These are phyloP conservation scores for Cephus runcator DNA, from an alignment of 2,888 invertebrate genomes.

Conservation along the genomic window DNA sequence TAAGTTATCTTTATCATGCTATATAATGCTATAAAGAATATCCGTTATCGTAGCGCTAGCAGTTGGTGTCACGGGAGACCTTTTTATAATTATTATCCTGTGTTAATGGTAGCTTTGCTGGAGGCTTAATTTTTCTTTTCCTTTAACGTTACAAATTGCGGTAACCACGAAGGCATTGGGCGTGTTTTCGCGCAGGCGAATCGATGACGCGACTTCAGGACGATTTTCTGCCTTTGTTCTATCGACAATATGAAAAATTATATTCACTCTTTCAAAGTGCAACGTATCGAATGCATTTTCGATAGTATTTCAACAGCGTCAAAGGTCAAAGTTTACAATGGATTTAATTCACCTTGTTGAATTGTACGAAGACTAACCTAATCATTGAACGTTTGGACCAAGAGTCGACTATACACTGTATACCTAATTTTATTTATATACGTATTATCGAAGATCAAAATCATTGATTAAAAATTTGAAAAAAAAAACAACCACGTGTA, in stretches of 20 bases:
- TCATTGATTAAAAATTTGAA: too few relatives aligned
- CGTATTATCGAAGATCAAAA: too few relatives aligned
- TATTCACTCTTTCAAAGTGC: background rate
- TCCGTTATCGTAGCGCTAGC: background rate
- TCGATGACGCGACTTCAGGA: background rate
- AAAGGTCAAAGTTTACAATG: background rate
- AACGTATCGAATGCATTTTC: background rate
- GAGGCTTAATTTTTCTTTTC: background rate
- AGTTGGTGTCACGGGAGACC: background rate
- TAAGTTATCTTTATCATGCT: background rate
- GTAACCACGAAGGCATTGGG: background rate
- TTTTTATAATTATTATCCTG: background rate
- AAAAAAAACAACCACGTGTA: too few relatives aligned
- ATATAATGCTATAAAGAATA: background rate
- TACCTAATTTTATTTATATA: too few relatives aligned
- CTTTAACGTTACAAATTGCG: background rate
- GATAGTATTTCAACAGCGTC: background rate
- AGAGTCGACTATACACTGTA: too few relatives aligned
- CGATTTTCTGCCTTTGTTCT: background rate
- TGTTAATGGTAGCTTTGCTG: background rate
- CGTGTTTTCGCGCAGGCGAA: background rate
- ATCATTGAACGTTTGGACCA: too few relatives aligned
- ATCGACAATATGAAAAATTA: background rate
- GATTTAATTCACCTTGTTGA: background rate
- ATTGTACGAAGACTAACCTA: too few relatives aligned